Conservation (phyloP, 2,797 vertebrate genomes). For the Allobates femoralis region DNA sequence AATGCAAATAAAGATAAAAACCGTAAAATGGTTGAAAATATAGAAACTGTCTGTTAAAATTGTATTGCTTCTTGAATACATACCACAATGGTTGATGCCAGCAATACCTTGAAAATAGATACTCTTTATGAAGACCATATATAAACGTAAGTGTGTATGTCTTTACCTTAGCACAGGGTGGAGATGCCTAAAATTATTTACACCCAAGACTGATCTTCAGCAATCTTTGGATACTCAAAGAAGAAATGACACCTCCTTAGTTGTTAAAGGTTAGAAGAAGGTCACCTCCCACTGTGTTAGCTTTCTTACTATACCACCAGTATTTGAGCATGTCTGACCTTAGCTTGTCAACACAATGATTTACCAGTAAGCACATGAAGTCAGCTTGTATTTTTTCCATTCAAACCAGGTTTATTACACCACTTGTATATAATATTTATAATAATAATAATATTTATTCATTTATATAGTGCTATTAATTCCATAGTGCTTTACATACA, state of each 20-base stretch:
- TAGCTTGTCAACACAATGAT: slow-evolving; percentile 56
- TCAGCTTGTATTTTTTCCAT: not conserved
- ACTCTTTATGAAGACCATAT: not conserved
- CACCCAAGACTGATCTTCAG: not conserved
- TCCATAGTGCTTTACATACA: no score
- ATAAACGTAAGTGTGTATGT: not conserved
- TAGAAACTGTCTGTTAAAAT: not conserved
- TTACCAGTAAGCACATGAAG: slow-evolving; percentile 38
- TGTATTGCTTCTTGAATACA: slow-evolving; percentile 4
- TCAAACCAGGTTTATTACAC: not conserved
- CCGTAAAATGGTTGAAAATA: not conserved
- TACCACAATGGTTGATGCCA: not conserved
- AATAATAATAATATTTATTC: no score
- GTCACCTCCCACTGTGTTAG: slow-evolving; percentile 57
- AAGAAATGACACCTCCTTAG: slow-evolving; percentile 31
- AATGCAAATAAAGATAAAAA: not conserved
- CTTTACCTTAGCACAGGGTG: not conserved
- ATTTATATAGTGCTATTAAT: no score
- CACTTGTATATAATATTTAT: not conserved
- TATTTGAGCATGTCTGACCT: slow-evolving; percentile 44
- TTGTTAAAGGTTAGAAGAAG: slow-evolving; percentile 52
- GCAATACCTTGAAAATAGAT: not conserved
- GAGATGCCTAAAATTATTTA: slow-evolving; percentile 20
- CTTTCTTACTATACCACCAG: slow-evolving; percentile 46
- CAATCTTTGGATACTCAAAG: not conserved